These are phyloP conservation scores for Argynnis bischoffii DNA, from an alignment of 2,888 invertebrate genomes.

Conservation along the genomic window DNA sequence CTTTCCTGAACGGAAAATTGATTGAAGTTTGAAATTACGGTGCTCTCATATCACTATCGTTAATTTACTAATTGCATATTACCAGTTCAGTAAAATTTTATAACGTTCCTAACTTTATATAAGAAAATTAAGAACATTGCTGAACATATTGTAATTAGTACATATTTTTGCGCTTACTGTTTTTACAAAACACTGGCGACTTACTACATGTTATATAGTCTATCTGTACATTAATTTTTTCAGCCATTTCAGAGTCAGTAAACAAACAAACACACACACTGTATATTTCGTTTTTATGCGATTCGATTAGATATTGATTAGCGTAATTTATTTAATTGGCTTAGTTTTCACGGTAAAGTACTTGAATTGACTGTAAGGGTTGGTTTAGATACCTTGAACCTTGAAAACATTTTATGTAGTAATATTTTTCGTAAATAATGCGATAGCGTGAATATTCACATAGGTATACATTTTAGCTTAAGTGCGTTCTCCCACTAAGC, in stretches of 20 bases:
- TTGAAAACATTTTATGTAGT: too few relatives aligned
- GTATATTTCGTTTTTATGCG: too few relatives aligned
- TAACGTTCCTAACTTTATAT: neutral
- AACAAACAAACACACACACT: too few relatives aligned
- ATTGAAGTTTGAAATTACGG: conserved; percentile 17
- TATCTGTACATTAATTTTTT: too few relatives aligned
- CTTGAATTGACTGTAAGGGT: too few relatives aligned
- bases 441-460: neutral
- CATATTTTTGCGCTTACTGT: neutral
- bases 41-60: neutral
- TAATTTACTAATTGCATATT: conserved; percentile 3
- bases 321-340: too few relatives aligned
- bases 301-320: too few relatives aligned
- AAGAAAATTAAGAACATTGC: neutral
- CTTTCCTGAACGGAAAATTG: conserved; percentile 22
- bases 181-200: too few relatives aligned
- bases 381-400: too few relatives aligned
- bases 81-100: conserved; percentile 6
- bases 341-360: too few relatives aligned
- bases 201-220: too few relatives aligned
- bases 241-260: too few relatives aligned
- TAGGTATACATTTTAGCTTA: conserved; percentile 1
- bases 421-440: neutral
- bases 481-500: conserved; percentile 6
- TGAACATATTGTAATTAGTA: neutral